Percentiles rank a stretch among this genome's conserved stretches.
Evolutionary conservation across 2,888 invertebrate species (phyloP).

Genomic region (Hydrotaea cyrtoneurina): DNA sequence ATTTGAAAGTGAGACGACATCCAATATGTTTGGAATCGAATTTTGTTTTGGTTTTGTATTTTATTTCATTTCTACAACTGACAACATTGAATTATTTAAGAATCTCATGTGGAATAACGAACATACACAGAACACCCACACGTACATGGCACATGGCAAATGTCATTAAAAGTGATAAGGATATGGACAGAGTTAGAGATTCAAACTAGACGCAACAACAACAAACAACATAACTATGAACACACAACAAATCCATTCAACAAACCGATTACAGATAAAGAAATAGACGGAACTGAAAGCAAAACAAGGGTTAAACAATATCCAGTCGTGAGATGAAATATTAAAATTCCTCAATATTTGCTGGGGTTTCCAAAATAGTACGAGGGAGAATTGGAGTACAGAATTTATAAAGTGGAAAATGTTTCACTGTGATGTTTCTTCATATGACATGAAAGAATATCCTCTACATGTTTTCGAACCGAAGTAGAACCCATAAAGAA

Average conservation of each 20-base stretch:
- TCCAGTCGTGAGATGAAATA: neutral
- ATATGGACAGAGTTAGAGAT: neutral
- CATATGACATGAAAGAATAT: too few species aligned
- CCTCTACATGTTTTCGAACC: too few species aligned
- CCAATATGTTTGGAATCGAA: constrained; percentile 7
- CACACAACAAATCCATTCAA: too few species aligned
- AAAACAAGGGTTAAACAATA: neutral
- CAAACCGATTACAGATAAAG: too few species aligned
- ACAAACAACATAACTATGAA: neutral
- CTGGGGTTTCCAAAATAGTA: too few species aligned
- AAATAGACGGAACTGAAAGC: too few species aligned
- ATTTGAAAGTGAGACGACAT: constrained; percentile 23
- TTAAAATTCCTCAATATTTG: neutral
- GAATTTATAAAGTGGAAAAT: too few species aligned
- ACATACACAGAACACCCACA: neutral
- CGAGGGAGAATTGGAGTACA: too few species aligned
- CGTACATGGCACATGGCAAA: neutral
- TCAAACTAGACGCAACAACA: neutral
- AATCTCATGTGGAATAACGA: neutral
- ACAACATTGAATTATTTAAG: constrained; percentile 20
- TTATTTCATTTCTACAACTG: constrained; percentile 22
- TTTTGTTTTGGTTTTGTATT: constrained; percentile 22
- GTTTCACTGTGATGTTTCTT: too few species aligned
- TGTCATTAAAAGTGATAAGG: constrained; percentile 30
- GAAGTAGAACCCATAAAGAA: too few species aligned